These are phyloP conservation scores for Hydraecia micacea DNA, from an alignment of 2,888 invertebrate genomes.

Conservation along the genomic window DNA sequence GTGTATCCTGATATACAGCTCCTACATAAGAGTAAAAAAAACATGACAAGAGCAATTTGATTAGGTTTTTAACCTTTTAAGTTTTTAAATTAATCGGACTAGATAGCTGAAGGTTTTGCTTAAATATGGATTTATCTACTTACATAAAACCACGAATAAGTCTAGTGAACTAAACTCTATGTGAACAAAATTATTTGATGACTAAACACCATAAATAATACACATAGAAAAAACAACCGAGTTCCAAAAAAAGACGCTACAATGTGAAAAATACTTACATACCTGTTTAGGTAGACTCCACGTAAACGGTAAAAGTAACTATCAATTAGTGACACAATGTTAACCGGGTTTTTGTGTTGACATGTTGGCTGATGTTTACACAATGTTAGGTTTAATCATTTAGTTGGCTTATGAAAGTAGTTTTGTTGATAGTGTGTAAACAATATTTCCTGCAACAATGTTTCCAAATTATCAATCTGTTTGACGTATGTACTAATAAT, in stretches of 20 bases:
- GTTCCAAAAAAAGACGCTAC: too few relatives aligned
- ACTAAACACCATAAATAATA: slow-evolving; percentile 23
- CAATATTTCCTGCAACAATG: not conserved
- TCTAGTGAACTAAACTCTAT: not conserved
- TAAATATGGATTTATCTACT: not conserved
- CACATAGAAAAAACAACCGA: not conserved
- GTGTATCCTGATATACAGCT: too few relatives aligned
- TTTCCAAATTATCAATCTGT: not conserved
- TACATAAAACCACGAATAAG: not conserved
- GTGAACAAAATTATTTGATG: slow-evolving; percentile 4
- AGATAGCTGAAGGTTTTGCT: not conserved
- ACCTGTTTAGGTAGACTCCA: slow-evolving; percentile 15
- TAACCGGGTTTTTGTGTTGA: slow-evolving; percentile 17
- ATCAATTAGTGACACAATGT: slow-evolving; percentile 6
- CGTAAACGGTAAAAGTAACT: slow-evolving; percentile 3
- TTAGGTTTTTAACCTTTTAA: not conserved
- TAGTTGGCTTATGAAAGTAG: not conserved
- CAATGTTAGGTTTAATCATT: slow-evolving; percentile 11
- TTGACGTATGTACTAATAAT: not conserved
- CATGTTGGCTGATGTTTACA: slow-evolving; percentile 7
- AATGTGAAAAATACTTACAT: too few relatives aligned
- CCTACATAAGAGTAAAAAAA: too few relatives aligned
- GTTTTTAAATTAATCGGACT: not conserved
- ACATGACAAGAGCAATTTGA: not conserved
- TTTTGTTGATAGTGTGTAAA: not conserved